Percentiles rank a stretch among this genome's conserved stretches.
phyloP scores from a whole-genome alignment of 2,113 vertebrate genomes.

The Cichladusa arquata region DNA sequence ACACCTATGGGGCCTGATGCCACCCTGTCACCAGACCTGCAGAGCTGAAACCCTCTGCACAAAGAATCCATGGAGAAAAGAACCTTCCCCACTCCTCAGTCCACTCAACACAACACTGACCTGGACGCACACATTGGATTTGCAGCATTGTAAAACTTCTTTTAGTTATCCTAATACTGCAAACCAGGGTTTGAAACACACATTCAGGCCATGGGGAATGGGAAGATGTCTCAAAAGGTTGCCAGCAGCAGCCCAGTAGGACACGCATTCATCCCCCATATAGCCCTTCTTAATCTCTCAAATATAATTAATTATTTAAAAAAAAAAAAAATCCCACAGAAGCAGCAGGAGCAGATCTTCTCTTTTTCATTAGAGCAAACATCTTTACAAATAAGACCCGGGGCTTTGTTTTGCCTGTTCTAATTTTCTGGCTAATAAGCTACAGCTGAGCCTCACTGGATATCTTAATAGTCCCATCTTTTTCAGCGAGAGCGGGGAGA shows the following conservation, averaged over 20 bases:
- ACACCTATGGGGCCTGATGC: not conserved
- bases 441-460: conserved; percentile 60
- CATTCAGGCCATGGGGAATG: not conserved
- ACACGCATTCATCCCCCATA: not conserved
- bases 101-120: not conserved
- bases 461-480: conserved; percentile 54
- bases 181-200: not conserved
- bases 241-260: not conserved
- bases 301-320: conserved; percentile 40
- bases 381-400: conserved; percentile 61
- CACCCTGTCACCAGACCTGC: not conserved
- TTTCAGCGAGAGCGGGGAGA: not conserved
- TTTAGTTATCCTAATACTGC: not conserved
- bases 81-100: not conserved
- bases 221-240: not conserved
- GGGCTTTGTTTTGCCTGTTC: conserved; percentile 65
- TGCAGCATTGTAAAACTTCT: not conserved
- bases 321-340: not conserved
- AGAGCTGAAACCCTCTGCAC: not conserved
- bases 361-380: conserved; percentile 56
- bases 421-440: conserved; percentile 72
- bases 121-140: too few relatives aligned
- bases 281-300: conserved; percentile 27
- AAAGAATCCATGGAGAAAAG: not conserved
- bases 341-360: conserved; percentile 22